Percentiles rank a stretch among this genome's conserved stretches.
Evolutionary conservation across 2,113 vertebrate genomes (phyloP).

Genomic region (Lepisosteus oculatus): DNA sequence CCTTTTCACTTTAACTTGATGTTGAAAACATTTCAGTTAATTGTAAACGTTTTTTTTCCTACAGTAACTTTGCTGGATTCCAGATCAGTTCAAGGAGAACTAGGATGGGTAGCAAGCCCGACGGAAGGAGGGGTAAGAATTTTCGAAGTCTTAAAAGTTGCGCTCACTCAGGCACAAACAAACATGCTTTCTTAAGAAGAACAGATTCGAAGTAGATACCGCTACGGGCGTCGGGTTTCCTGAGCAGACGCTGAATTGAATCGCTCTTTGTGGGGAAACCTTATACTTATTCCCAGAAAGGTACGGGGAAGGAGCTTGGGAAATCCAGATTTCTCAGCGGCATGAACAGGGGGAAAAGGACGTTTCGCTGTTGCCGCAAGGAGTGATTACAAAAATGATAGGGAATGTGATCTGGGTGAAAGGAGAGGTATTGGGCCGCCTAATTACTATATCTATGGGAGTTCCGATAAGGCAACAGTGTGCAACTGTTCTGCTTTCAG

Average conservation of each 20-base stretch:
- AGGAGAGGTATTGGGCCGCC: conserved; percentile 43
- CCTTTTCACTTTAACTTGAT: no score
- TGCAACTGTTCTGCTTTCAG: conserved; percentile 38
- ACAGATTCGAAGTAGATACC: conserved; percentile 79
- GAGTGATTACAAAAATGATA: conserved; percentile 46
- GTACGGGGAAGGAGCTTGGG: conserved; percentile 67
- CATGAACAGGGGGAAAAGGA: conserved; percentile 48
- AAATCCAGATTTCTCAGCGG: conserved; percentile 59
- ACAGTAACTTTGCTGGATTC: conserved; percentile 97
- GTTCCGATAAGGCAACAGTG: conserved; percentile 45
- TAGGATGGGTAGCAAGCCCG: conserved; percentile 95
- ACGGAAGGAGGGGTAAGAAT: conserved; percentile 97
- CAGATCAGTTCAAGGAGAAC: conserved; percentile 91
- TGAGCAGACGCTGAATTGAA: conserved; percentile 76
- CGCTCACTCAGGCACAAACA: conserved; percentile 51
- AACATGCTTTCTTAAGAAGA: conserved; percentile 23
- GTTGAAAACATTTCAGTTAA: no score
- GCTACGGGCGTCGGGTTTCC: conserved; percentile 83
- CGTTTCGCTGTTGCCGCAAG: conserved; percentile 41
- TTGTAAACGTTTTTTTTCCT: conserved; percentile 41
- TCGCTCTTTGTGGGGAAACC: conserved; percentile 90
- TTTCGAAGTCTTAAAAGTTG: conserved; percentile 16
- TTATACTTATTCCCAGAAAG: conserved; percentile 82
- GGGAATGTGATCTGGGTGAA: conserved; percentile 51
- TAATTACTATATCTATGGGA: conserved; percentile 40